Percentiles rank a stretch among this genome's conserved stretches.
These are phyloP conservation scores for Pristionchus exspectatus DNA, from an alignment of 2,888 invertebrate genomes.

Conservation along the genomic window DNA sequence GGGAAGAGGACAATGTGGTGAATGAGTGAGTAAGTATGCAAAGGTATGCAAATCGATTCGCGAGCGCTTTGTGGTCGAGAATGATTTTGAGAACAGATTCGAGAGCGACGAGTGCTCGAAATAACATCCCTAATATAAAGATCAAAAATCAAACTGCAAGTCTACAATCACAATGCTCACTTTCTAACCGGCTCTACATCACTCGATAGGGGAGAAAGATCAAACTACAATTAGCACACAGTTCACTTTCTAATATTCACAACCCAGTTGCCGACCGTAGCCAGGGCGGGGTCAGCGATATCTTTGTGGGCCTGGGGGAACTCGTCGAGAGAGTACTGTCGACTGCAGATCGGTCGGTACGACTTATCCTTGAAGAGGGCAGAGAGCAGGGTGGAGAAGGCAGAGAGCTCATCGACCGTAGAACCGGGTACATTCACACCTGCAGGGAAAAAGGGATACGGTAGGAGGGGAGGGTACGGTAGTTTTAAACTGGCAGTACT, in stretches of 20 bases:
- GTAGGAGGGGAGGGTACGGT: not conserved
- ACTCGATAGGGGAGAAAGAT: too few species aligned
- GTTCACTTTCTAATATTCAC: not conserved
- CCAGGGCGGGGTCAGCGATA: not conserved
- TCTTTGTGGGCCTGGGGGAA: constrained; percentile 52
- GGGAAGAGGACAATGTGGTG: too few species aligned
- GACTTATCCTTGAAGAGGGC: constrained; percentile 56
- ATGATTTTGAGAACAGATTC: too few species aligned
- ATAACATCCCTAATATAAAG: too few species aligned
- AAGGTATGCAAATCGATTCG: too few species aligned
- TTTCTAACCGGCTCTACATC: not conserved
- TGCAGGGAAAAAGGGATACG: constrained; percentile 29
- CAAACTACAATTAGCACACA: too few species aligned
- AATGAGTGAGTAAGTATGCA: too few species aligned
- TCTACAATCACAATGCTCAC: not conserved
- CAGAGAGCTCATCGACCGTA: constrained; percentile 54
- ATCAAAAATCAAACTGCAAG: not conserved
- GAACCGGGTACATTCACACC: constrained; percentile 60
- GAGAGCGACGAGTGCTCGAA: too few species aligned
- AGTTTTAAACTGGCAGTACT: too few species aligned
- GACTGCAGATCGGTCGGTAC: constrained; percentile 59
- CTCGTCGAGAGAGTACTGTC: constrained; percentile 60
- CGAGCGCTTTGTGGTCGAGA: too few species aligned
- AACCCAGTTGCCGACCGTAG: constrained; percentile 15
- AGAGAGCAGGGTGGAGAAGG: constrained; percentile 56